Evolutionary conservation across 2,888 invertebrate species (phyloP), one percentile per base, ranked within the genome.

Genomic region (Torymus tubicola): DNA sequence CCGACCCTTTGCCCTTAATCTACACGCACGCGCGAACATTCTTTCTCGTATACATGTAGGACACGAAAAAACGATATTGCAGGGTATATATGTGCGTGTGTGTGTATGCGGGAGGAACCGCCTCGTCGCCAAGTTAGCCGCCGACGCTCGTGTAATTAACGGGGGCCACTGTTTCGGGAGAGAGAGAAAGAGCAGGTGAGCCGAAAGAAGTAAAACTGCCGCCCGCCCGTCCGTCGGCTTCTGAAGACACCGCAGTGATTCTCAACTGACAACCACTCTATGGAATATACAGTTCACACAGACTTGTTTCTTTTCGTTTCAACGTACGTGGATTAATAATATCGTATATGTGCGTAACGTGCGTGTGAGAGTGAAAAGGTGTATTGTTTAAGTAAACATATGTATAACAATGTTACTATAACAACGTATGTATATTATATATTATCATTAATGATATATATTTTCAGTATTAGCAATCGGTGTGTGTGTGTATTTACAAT

Each of bases 171-270:
- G 86, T 84, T 85, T 84, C 42, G 83, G 80, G 82, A 77, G 65
- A 81, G 83, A 85, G 86, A 86, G 87, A 86, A 84, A 77, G 65
- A 81, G 83, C 86, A 86, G 87, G 84, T 86, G 87, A 86, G 85
- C 83, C 79, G 42, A 11, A 21, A 21, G 8, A 42, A 8, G 42
- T 42, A 21, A 21, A 5, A 31, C 42, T 53, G 64, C 52, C 64
- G 63, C 63, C n/a, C 31, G 18, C 18, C 31, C 63, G 31, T 68
- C 55, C 42, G 42, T 42, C 42, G 42, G 42, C 42, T 42, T 42
- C 13, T 50, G 10, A 10, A 61, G 4, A 13, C 3, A 50, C 12
- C 73, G 21, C 82, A 84, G 81, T 58, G 85, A 73, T 78, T 85
- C 84, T 87, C 84, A 84, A 82, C 73, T 78, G 61, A 78, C 57